Conservation (phyloP, 2,797 vertebrate genomes). For the Ateles fusciceps region DNA sequence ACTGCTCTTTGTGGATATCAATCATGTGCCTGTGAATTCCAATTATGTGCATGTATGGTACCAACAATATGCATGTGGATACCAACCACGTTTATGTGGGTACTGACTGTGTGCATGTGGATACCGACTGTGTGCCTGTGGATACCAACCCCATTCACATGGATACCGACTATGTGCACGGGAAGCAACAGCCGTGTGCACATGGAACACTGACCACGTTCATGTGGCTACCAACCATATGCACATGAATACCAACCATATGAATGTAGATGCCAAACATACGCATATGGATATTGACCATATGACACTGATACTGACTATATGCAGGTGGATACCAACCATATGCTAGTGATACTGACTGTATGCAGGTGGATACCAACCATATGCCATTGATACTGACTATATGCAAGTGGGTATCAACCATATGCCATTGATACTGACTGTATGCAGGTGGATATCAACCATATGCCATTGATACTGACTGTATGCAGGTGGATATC, state of each 20-base stretch:
- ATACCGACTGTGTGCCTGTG: not conserved
- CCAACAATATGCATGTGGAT: not conserved
- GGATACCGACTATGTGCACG: accelerated
- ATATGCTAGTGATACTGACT: not conserved
- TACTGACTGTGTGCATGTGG: not conserved
- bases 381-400: not conserved
- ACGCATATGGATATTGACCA: not conserved
- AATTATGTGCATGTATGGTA: not conserved
- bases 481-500: too few species aligned
- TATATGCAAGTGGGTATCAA: too few species aligned
- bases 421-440: too few species aligned
- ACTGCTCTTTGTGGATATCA: not conserved
- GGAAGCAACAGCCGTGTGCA: not conserved
- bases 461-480: not conserved
- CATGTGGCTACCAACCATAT: not conserved
- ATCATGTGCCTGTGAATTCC: not conserved
- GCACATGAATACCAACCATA: not conserved
- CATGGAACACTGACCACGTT: not conserved
- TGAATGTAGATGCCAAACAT: not conserved
- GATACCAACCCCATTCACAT: not conserved
- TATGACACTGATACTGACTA: not conserved
- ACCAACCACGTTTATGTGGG: not conserved
- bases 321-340: too few species aligned
- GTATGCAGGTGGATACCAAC: too few species aligned
- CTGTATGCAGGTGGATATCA: too few species aligned